Evolutionary conservation across 2,113 vertebrate species (phyloP), one percentile per base, ranked within the genome.

Genomic region (Columba janthina): DNA sequence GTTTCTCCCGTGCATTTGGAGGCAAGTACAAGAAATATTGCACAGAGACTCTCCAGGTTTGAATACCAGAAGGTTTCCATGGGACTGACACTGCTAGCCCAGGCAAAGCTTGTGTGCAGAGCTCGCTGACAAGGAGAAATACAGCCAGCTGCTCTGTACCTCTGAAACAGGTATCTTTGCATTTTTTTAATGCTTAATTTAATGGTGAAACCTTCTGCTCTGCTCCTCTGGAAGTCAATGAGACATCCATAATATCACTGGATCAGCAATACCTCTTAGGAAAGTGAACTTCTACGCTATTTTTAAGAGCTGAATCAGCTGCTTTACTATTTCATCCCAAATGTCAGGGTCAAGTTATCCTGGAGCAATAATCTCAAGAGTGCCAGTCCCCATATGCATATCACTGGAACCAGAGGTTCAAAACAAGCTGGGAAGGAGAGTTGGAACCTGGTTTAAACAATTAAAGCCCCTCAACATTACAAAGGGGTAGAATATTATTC

Each of bases 181-280:
- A 82, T 58, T 79, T 92, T 79, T 92, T 89, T 95, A 62, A 34
- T 58, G 67, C 64, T 56, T 80, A 62, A 91, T 91, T 96, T 95
- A 85, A 54, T 56, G 40, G 56, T 71, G 38, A 10, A 94, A 88
- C 78, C 50, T 94, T 94, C 87, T 95, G 74, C 22, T 79, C 38
- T 89, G 50, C 29, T 82, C n/a, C 46, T 85, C 62, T 88, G 40
- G 50, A 95, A 92, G 85, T 69, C 71, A 79, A 13, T 36, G 77
- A 69, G 69, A 46, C 31, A 73, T 34, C n/a, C 20, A 26, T 38
- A 54, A 4, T 93, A 69, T 36, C 72, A 82, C 58, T 76, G 58
- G 66, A 28, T 91, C 87, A 94, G 67, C 82, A 82, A 61, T 56
- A 76, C 15, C 66, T 88, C n/a, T 46, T 70, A 32, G 15, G 26